Conservation (phyloP, 2,888 invertebrate species). For the Oligia latruncula region DNA sequence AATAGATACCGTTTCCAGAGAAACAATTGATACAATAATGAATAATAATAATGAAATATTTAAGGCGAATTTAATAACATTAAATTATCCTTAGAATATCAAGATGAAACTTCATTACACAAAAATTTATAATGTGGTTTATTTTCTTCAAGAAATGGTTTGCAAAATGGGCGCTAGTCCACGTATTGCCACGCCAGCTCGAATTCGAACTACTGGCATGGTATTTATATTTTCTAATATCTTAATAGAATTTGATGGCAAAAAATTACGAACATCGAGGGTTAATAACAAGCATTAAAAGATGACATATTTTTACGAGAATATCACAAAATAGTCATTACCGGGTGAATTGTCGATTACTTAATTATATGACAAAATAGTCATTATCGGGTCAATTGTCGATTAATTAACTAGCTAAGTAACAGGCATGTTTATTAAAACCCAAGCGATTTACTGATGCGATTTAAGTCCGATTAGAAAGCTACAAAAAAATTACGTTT, state of each 20-base stretch:
- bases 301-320: conserved; percentile 23
- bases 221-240: conserved; percentile 10
- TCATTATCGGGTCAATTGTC: neutral
- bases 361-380: conserved; percentile 1
- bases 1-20: conserved; percentile 1
- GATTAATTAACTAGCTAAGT: neutral
- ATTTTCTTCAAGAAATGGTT: conserved; percentile 4
- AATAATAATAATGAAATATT: conserved; percentile 12
- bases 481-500: neutral
- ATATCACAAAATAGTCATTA: conserved; percentile 7
- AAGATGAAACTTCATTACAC: conserved; percentile 4
- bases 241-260: conserved; percentile 53
- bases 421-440: neutral
- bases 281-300: conserved; percentile 36
- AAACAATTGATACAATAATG: conserved; percentile 33
- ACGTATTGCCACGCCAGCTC: conserved; percentile 4
- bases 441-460: neutral
- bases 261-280: conserved; percentile 57
- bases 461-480: conserved; percentile 21
- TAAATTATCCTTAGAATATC: conserved; percentile 37
- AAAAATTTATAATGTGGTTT: neutral
- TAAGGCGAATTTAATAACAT: conserved; percentile 24
- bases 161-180: neutral
- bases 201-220: conserved; percentile 7
- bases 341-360: neutral